phyloP scores from a whole-genome alignment of 2,113 vertebrate genomes.

The Perccottus glenii region DNA sequence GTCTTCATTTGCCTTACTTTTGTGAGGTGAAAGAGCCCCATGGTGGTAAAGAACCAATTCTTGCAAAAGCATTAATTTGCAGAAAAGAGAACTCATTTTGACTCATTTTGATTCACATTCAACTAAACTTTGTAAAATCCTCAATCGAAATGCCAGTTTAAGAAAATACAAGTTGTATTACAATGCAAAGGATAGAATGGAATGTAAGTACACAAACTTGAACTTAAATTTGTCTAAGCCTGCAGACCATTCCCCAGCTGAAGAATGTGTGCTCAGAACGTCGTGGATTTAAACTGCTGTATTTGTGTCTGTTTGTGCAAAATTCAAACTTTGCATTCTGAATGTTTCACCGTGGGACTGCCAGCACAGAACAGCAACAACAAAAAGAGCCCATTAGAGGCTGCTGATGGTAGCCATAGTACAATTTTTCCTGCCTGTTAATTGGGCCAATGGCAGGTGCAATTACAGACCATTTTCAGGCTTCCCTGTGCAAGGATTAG shows the following conservation, averaged over 20 bases:
- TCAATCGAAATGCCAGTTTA: background rate
- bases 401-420: constrained; percentile 15
- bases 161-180: no score
- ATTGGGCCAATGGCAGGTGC: constrained; percentile 36
- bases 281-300: background rate
- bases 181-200: no score
- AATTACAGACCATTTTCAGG: constrained; percentile 38
- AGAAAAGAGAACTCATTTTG: constrained; percentile 9
- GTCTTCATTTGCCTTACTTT: background rate
- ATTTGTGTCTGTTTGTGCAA: background rate
- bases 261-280: background rate
- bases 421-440: constrained; percentile 31
- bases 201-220: no score
- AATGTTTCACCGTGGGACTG: background rate
- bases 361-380: constrained; percentile 11
- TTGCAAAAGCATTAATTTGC: background rate
- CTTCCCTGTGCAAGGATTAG: constrained; percentile 12
- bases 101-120: background rate
- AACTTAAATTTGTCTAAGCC: no score
- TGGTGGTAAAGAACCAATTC: no score
- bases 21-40: background rate
- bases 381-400: constrained; percentile 35
- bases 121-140: constrained; percentile 6
- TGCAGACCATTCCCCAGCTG: no score
- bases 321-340: background rate